Evolutionary conservation across 1,140 invertebrate genomes (phyloP).

Genomic region (Anastrepha obliqua): DNA sequence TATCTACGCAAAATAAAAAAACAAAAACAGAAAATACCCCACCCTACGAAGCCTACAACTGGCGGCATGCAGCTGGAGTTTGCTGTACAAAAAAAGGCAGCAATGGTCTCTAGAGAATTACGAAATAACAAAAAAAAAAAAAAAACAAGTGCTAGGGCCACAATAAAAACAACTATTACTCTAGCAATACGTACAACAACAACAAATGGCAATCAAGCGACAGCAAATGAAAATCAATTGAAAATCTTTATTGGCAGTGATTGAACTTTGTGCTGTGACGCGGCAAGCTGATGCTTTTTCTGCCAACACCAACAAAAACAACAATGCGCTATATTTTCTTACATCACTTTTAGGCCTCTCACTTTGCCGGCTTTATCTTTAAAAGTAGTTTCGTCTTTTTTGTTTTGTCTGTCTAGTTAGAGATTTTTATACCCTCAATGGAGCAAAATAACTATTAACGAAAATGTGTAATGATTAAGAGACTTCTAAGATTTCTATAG

Average conservation of each 20-base stretch:
- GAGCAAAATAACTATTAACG: no score
- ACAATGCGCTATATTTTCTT: not conserved
- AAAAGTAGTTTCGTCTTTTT: not conserved
- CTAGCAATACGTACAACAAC: conserved; percentile 3
- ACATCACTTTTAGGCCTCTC: not conserved
- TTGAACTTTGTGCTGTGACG: conserved; percentile 53
- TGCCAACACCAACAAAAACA: conserved; percentile 17
- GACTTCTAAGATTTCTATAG: no score
- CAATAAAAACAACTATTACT: conserved; percentile 37
- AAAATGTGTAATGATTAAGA: no score
- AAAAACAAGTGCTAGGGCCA: not conserved
- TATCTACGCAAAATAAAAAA: not conserved
- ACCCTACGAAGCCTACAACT: not conserved
- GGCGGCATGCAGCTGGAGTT: conserved; percentile 2
- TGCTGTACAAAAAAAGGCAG: not conserved
- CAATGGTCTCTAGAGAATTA: not conserved
- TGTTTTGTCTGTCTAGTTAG: no score
- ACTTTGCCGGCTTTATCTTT: not conserved
- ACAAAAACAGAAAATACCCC: no score
- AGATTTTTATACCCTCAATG: no score
- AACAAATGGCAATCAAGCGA: conserved; percentile 33
- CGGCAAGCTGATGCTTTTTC: conserved; percentile 24
- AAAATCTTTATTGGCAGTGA: conserved; percentile 57
- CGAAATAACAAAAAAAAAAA: not conserved
- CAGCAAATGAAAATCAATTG: conserved; percentile 57